These are phyloP conservation scores for Arion vulgaris DNA, from an alignment of 1,140 invertebrate species.

Conservation along the genomic window DNA sequence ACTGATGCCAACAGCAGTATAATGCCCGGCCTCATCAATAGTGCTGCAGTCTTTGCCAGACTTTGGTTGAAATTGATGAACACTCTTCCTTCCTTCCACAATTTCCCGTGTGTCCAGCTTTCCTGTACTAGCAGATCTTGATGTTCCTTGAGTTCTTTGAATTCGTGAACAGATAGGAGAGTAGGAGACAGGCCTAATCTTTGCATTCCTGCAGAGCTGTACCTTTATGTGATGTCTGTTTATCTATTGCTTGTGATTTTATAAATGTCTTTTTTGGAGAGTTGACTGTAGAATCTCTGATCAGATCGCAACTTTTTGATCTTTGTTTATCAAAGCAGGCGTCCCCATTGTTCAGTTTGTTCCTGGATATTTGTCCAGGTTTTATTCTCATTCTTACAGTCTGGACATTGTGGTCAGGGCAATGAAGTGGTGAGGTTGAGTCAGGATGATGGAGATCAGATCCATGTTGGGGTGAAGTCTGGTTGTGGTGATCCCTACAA, in stretches of 20 bases:
- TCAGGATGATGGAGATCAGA: background rate
- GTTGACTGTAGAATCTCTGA: slow-evolving; percentile 6
- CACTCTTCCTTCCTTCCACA: background rate
- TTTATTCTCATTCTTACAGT: background rate
- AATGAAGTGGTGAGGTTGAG: background rate
- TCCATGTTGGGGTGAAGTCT: background rate
- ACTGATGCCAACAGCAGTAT: background rate
- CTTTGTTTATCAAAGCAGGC: background rate
- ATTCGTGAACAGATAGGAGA: slow-evolving; percentile 23
- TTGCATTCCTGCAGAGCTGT: background rate
- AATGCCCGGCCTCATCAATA: background rate
- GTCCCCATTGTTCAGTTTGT: background rate
- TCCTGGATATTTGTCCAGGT: background rate
- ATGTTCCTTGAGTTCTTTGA: background rate
- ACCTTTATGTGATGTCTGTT: background rate
- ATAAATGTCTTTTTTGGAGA: background rate
- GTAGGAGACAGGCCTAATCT: slow-evolving; percentile 17
- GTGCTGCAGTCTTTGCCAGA: background rate
- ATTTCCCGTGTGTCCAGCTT: background rate
- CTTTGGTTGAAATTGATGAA: background rate
- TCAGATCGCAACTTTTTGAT: slow-evolving; percentile 8
- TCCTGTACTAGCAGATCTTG: slow-evolving; percentile 15
- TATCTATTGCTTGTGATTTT: background rate
- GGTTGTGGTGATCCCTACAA: background rate
- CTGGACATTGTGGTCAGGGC: background rate